Evolutionary conservation across 2,113 vertebrate species (phyloP).

Genomic region (Notothenia coriiceps): DNA sequence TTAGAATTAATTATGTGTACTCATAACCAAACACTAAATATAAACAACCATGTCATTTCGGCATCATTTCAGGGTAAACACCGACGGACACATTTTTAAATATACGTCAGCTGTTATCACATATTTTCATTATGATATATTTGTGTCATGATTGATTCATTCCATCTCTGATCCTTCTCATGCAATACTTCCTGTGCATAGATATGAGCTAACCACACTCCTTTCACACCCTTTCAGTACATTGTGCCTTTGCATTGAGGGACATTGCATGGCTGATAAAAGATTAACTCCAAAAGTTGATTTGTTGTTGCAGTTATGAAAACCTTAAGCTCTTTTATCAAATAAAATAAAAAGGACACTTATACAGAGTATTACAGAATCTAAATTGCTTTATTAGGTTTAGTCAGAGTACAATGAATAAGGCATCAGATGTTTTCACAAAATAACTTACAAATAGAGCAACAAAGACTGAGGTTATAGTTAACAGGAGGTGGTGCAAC

Average conservation of each 20-base stretch:
- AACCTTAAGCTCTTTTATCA: not conserved
- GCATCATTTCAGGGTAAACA: not conserved
- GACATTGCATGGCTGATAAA: not conserved
- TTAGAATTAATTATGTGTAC: not conserved
- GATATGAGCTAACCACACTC: constrained; percentile 9
- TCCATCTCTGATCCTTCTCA: not conserved
- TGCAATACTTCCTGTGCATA: constrained; percentile 31
- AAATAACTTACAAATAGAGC: not conserved
- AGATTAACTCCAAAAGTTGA: not conserved
- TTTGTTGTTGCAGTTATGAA: not conserved
- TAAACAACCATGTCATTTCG: not conserved
- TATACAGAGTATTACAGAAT: not conserved
- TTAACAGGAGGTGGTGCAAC: not conserved
- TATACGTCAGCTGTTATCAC: not conserved
- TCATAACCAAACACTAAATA: not conserved
- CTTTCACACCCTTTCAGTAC: not conserved
- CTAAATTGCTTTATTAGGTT: not conserved
- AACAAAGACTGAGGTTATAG: not conserved
- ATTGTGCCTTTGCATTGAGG: not conserved
- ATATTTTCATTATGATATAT: too few relatives aligned
- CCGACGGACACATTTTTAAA: not conserved
- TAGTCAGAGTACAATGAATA: not conserved
- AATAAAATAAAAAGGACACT: not conserved
- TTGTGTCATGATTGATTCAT: constrained; percentile 8
- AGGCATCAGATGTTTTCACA: not conserved